Evolutionary conservation across 2,797 vertebrate species (phyloP), one percentile per base, ranked within the genome.

Genomic region (Lepus townsendii): DNA sequence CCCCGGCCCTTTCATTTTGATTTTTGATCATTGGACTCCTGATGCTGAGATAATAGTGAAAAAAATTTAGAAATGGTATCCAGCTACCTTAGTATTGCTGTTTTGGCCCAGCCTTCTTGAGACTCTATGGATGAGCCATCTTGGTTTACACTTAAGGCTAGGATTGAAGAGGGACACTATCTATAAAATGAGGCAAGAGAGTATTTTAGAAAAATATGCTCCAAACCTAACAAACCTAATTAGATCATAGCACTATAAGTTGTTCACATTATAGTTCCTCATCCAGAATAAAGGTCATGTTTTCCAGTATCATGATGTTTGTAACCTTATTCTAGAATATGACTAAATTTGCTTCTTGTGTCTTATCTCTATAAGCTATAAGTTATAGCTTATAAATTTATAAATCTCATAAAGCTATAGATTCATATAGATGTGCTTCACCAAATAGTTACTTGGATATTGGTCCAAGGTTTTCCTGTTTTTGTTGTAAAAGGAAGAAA

Each of bases 401-500:
- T 47, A 47, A 47, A 47, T 47, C 42, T 47, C 60, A 50, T 47
- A 69, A 83, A 69, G 4, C 38, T 88, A 38, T 52, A 84, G 85
- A 87, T 52, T 47, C 30, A 52, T 79, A 35, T 71, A 27, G 63
- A 71, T 32, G 14, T 68, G 16, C 73, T 93, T 95, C 13, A 93
- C 66, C 83, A 92, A 88, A 69, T 82, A 63, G 26, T 89, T 54
- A 63, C 30, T 87, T 54, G 1, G 80, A 14, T 90, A 63, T 93
- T 85, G 68, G 82, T 35, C 50, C 32, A 66, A 50, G 38, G 5
- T 1, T 66, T 86, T 94, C 72, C 94, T 78, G 9, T 90, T 89
- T n/a, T 62, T 88, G 22, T 76, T 94, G 69, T 91, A 90, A 95
- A 84, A 35, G 62, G 17, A 84, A 93, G n/a, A 65, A 83, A 66